A percentile compares a stretch with the other conserved stretches of the same genome.
Conservation (phyloP, 1,140 invertebrate genomes). For the Philotrypesis tridentata region DNA sequence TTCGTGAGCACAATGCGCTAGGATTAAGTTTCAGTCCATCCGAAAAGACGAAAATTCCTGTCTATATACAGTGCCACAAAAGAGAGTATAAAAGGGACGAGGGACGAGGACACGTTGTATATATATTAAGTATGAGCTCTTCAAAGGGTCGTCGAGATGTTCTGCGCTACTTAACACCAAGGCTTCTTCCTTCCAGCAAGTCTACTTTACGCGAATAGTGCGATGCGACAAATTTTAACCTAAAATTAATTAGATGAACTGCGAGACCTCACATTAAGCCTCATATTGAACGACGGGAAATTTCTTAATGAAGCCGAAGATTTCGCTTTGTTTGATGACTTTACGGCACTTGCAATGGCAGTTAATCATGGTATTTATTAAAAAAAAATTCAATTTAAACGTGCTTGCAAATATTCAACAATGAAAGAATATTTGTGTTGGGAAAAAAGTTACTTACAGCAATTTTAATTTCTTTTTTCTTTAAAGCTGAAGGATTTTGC, state of each 20-base stretch:
- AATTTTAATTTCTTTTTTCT: no score
- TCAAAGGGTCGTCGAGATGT: not conserved
- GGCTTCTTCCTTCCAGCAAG: not conserved
- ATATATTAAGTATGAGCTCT: not conserved
- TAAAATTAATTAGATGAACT: constrained; percentile 5
- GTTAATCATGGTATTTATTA: no score
- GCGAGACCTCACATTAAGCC: constrained; percentile 10
- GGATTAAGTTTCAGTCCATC: not conserved
- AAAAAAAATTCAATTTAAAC: no score
- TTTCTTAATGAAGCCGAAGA: not conserved
- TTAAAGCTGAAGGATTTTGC: no score
- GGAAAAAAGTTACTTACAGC: no score
- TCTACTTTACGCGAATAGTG: constrained; percentile 34
- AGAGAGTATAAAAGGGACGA: not conserved
- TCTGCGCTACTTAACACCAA: not conserved
- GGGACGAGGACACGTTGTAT: not conserved
- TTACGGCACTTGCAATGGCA: no score
- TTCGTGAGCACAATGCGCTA: not conserved
- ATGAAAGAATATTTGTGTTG: no score
- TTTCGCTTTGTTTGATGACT: not conserved
- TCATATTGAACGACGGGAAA: no score
- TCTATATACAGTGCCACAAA: not conserved
- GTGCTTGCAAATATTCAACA: no score
- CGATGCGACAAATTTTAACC: not conserved
- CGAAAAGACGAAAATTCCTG: not conserved